Conservation (phyloP, 2,888 invertebrate genomes). For the Lacanobia wlatinum region DNA sequence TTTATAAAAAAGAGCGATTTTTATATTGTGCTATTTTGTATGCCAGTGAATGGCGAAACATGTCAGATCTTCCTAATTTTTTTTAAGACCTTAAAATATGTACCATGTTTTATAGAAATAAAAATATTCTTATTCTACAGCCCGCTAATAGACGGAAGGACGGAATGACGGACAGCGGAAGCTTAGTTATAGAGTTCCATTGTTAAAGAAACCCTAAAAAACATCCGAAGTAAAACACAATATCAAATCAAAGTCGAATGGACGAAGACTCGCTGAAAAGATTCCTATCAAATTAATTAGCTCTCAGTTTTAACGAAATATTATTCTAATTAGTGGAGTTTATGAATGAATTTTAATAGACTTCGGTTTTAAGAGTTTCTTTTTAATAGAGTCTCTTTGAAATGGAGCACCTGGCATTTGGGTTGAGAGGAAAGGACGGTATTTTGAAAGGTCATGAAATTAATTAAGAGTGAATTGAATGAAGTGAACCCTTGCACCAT, state of each 20-base stretch:
- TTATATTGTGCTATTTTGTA: too few species aligned
- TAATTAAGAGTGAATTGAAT: slow-evolving; percentile 1
- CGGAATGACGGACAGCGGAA: too few species aligned
- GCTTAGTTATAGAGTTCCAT: too few species aligned
- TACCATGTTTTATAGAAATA: too few species aligned
- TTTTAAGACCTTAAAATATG: too few species aligned
- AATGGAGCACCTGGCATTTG: slow-evolving; percentile 7
- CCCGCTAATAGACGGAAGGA: too few species aligned
- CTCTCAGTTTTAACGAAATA: slow-evolving; percentile 37
- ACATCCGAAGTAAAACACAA: background rate
- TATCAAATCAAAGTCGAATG: slow-evolving; percentile 14
- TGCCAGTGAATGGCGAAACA: too few species aligned
- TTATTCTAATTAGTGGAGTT: slow-evolving; percentile 49
- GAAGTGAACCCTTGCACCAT: too few species aligned
- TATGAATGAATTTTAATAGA: slow-evolving; percentile 54
- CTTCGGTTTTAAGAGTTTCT: slow-evolving; percentile 37
- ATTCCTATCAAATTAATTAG: slow-evolving; percentile 56
- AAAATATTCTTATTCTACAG: too few species aligned
- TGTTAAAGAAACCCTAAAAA: too few species aligned
- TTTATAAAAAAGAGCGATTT: too few species aligned
- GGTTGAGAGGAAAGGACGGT: background rate
- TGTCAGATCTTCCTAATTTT: too few species aligned
- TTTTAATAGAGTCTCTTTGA: slow-evolving; percentile 25
- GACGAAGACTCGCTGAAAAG: slow-evolving; percentile 26
- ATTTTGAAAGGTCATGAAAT: background rate